Base-by-base conservation (phyloP, 2,113 vertebrate genomes). In the Ageneiosus marmoratus region DNA sequence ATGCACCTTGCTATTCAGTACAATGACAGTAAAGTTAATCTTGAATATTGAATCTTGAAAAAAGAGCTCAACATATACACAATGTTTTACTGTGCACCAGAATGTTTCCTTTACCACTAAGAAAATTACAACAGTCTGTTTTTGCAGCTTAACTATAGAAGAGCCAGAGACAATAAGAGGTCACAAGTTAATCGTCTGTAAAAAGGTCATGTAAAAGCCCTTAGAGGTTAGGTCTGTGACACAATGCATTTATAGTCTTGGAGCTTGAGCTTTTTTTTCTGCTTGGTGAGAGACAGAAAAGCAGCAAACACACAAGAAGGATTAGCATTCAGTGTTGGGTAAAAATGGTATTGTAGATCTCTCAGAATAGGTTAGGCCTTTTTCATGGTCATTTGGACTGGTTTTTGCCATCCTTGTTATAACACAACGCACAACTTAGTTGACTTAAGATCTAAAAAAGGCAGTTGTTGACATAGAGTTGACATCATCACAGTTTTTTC, bases 401-500 rank as follows among this genome's bases (percentile, higher is more conserved):
- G 18, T 5, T 41, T 5, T 56, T 41, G 1, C 20, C 22, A 13
- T 41, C 32, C 5, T 37, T 13, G 20, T n/a, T n/a, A 44, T 9
- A 77, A 60, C n/a, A 44, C 51, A 32, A 24, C 50, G 15, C 27
- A 15, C 4, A n/a, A 44, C 37, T n/a, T 29, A 41, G 9, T 29
- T n/a, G 74, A 41, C 24, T 62, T 58, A 10, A 27, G 8, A 10
- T 9, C 20, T n/a, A 34, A 15, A 32, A 63, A 60, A 44, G 69
- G 32, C 65, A 78, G 27, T 67, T 48, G 48, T 46, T 80, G 77
- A 76, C 48, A 67, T 16, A 41, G 29, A 77, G 53, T 85, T 87
- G 82, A 82, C 65, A 84, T 37, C 27, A 74, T 53, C 13, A 13
- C 41, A 72, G 48, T 32, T 41, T 65, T 41, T 51, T 50, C 86